phyloP scores from a whole-genome alignment of 2,797 vertebrate species.

The Poecilia picta region DNA sequence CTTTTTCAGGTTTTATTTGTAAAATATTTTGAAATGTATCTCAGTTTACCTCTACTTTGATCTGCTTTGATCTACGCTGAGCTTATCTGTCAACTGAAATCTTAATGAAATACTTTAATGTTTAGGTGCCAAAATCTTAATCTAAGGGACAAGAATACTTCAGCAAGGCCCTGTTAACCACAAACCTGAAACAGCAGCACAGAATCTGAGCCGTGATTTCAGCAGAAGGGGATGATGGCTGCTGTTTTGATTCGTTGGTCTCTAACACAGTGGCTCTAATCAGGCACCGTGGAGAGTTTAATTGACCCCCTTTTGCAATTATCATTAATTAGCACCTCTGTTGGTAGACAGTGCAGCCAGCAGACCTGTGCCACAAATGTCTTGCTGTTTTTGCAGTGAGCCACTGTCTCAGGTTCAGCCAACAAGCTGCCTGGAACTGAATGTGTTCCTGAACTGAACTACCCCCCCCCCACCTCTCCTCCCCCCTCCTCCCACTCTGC shows the following conservation, averaged over 20 bases:
- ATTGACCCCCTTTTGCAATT: constrained; percentile 72
- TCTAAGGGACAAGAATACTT: not conserved
- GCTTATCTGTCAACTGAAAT: not conserved
- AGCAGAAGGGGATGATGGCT: constrained; percentile 17
- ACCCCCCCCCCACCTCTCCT: not conserved
- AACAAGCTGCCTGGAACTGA: constrained; percentile 46
- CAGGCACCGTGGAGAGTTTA: constrained; percentile 66
- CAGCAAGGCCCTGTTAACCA: not conserved
- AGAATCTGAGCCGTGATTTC: constrained; percentile 17
- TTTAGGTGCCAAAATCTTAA: not conserved
- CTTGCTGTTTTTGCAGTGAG: constrained; percentile 44
- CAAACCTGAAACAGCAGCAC: not conserved
- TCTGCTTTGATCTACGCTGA: not conserved
- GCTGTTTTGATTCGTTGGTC: constrained; percentile 62
- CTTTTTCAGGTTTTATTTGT: not conserved
- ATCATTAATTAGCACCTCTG: constrained; percentile 77
- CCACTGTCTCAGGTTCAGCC: constrained; percentile 51
- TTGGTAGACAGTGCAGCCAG: constrained; percentile 61
- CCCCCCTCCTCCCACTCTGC: constrained; percentile 20
- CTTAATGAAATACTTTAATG: not conserved
- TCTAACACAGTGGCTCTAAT: constrained; percentile 63
- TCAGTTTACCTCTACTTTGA: not conserved
- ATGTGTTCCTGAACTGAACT: constrained; percentile 33
- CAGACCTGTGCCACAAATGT: constrained; percentile 59
- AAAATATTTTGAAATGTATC: not conserved